Evolutionary conservation across 2,113 vertebrate species (phyloP), one percentile per base, ranked within the genome.

Genomic region (Takifugu bimaculatus): DNA sequence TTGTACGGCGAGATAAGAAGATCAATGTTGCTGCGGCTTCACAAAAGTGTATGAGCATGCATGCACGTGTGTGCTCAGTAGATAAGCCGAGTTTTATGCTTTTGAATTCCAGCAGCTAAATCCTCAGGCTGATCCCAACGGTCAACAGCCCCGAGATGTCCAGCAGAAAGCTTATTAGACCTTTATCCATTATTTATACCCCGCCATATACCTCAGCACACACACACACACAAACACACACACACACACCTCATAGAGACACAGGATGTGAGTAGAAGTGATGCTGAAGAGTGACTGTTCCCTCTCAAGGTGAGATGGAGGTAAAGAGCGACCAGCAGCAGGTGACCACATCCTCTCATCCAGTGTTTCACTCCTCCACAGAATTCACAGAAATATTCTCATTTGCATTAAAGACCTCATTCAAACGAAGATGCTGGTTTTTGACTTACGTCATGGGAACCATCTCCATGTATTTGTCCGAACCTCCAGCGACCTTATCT

Each of bases 101-200:
- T 68, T 77, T 78, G 63, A 72, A 60, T 80, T 68, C 79, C 76
- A 83, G 53, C 77, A 79, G 79, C 74, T 79, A 77, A 50, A 78
- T 83, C 67, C 67, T 65, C 71, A 80, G 48, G 64, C 70, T 80
- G 70, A 89, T 83, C 74, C 63, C 63, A 47, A 61, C 45, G 72
- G 83, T 85, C 84, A 86, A 85, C 84, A 85, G 63, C 70, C 62
- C 66, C 65, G 54, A 79, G 78, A 83, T 50, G 68, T 68, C 75
- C 57, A 56, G 57, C 56, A 47, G 70, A 82, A 82, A 82, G 65
- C 79, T 64, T 78, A 80, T 83, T 80, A 74, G 53, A 70, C 61
- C 63, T 50, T 62, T 65, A 81, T 81, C 71, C 62, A 80, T 82
- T 82, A 86, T 88, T 83, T 77, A 81, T 74, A 72, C 44, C 4